phyloP scores from a whole-genome alignment of 2,797 vertebrate species.

The Tapirus indicus region DNA sequence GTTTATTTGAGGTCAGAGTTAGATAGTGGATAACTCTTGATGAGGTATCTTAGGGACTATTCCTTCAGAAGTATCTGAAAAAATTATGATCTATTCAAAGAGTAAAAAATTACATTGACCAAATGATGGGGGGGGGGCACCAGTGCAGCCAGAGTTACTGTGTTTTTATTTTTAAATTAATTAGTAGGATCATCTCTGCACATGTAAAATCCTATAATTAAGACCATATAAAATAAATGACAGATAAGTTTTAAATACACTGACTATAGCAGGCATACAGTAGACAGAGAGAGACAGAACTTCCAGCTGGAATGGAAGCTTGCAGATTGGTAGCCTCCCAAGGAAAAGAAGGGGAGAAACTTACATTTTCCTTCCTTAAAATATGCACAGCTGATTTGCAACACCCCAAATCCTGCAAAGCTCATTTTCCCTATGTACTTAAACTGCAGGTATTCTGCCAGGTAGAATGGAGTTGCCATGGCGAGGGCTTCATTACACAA shows the following conservation, averaged over 20 bases:
- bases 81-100: background rate
- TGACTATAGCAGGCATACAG: background rate
- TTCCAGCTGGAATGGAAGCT: background rate
- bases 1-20: background rate
- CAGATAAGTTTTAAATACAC: background rate
- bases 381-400: slow-evolving; percentile 4
- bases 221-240: background rate
- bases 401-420: background rate
- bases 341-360: background rate
- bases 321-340: background rate
- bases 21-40: background rate
- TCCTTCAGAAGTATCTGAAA: background rate
- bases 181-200: background rate
- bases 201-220: background rate
- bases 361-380: slow-evolving; percentile 30
- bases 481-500: background rate
- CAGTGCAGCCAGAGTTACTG: background rate
- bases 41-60: background rate
- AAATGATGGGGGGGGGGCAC: background rate
- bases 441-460: background rate
- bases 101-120: slow-evolving; percentile 1
- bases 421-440: background rate
- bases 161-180: slow-evolving; percentile 26
- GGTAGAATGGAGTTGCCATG: background rate
- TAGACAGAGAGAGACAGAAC: background rate